Conservation (phyloP, 2,888 invertebrate species). For the Coelinius sp. region DNA sequence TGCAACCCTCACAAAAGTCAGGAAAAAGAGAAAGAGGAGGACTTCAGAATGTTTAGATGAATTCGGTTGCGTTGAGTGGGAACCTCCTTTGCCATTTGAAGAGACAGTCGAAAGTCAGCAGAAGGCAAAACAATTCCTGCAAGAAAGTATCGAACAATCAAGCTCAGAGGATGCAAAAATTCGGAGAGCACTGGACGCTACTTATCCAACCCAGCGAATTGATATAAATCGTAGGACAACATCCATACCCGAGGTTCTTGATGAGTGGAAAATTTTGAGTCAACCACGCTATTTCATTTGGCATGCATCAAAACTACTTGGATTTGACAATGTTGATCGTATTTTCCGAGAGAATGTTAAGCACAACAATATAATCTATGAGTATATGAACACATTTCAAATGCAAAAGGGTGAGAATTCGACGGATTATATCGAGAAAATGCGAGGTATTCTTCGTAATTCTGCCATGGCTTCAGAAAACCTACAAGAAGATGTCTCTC, state of each 20-base stretch:
- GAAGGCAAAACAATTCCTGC: background rate
- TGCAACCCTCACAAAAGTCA: background rate
- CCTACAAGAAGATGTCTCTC: background rate
- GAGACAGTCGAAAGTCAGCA: background rate
- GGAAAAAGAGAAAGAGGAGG: background rate
- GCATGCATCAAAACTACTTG: background rate
- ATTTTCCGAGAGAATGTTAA: background rate
- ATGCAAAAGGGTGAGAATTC: background rate
- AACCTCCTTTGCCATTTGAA: background rate
- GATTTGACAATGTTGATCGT: background rate
- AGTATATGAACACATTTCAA: background rate
- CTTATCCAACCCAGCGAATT: background rate
- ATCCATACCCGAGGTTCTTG: background rate
- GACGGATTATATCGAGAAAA: background rate
- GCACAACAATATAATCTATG: background rate
- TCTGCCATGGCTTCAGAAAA: background rate
- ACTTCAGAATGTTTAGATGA: background rate
- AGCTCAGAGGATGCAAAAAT: background rate
- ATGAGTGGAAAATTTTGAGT: background rate
- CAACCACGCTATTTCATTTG: background rate
- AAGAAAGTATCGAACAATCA: background rate
- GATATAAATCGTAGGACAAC: background rate
- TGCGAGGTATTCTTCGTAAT: background rate
- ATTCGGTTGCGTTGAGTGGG: background rate
- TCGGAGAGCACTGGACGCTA: background rate